Base-by-base conservation (phyloP, 2,797 vertebrate genomes). In the Gobio occitaniae region DNA sequence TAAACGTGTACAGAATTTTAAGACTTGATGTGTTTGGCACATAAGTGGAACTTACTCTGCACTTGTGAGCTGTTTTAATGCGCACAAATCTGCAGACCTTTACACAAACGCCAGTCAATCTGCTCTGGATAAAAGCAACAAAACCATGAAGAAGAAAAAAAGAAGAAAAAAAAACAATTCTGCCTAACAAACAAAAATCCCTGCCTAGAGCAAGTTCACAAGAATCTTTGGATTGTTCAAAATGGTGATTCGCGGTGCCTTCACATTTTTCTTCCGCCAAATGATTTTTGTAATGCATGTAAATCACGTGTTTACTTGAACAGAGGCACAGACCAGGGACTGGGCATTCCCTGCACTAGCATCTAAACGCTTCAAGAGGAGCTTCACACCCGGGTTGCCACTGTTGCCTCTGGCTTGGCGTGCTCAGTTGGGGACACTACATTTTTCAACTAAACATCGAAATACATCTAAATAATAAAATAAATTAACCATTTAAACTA, bases 1-100 rank as follows among this genome's bases (percentile, higher is more conserved):
- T 86, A 86, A 86, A 88, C 85, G 79, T 80, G 17, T 80, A 89
- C 86, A 87, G 32, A 80, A 80, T 68, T 80, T 86, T 91, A 90
- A 91, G 89, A 91, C 87, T 86, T 72, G 36, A 88, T 87, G 84
- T 80, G 86, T 90, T 91, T 90, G 90, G 91, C 90, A 91, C 89
- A 87, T 86, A 75, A 82, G 82, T 88, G 54, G 71, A 82, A 54
- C 74, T 32, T 85, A 80, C 63, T 52, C 82, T 82, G 84, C 78
- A 66, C 50, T 79, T 50, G 59, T n/a, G 41, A 80, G 82, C 83
- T 8, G 72, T 84, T 88, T 65, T 72, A 85, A 87, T 77, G 69
- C 71, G 70, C 79, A 69, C 50, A 84, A 85, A 48, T 25, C 36
- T 13, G 56, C 78, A 80, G 36, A 69, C 66, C 74, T 78, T 78